Percentiles rank a stretch among this genome's conserved stretches.
These are phyloP conservation scores for Leucania comma DNA, from an alignment of 2,888 invertebrate species.

Conservation along the genomic window DNA sequence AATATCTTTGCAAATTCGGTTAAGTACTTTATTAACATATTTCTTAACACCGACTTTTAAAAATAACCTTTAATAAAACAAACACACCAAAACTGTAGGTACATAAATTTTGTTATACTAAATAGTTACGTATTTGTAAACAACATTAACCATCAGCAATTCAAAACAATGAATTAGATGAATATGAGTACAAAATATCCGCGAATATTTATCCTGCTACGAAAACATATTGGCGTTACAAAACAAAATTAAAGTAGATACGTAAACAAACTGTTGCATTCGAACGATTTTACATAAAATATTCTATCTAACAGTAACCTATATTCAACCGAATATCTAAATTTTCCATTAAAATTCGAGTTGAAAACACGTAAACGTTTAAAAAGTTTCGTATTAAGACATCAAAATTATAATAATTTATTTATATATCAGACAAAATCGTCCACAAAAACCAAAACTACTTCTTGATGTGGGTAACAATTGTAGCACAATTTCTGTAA, in stretches of 20 bases:
- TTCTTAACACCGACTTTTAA: not conserved
- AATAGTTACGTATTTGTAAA: slow-evolving; percentile 1
- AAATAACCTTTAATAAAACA: not conserved
- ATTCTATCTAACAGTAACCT: slow-evolving; percentile 26
- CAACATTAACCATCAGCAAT: slow-evolving; percentile 14
- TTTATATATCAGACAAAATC: too few species aligned
- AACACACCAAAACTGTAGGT: not conserved
- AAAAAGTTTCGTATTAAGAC: not conserved
- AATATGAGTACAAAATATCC: not conserved
- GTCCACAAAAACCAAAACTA: too few species aligned
- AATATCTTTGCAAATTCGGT: too few species aligned
- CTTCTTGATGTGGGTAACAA: too few species aligned
- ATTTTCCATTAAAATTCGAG: slow-evolving; percentile 13
- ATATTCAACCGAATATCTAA: slow-evolving; percentile 24
- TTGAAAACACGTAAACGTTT: not conserved
- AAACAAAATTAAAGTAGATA: slow-evolving; percentile 6
- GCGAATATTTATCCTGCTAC: not conserved
- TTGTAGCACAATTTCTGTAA: too few species aligned
- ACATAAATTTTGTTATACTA: not conserved
- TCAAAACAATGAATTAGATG: not conserved
- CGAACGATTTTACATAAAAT: slow-evolving; percentile 37
- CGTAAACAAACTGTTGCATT: slow-evolving; percentile 25
- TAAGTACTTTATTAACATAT: not conserved
- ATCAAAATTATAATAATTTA: too few species aligned
- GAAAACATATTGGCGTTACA: not conserved